Percentiles rank a stretch among this genome's conserved stretches.
Conservation (phyloP, 2,797 vertebrate genomes). For the Paramormyrops hopkinsi region DNA sequence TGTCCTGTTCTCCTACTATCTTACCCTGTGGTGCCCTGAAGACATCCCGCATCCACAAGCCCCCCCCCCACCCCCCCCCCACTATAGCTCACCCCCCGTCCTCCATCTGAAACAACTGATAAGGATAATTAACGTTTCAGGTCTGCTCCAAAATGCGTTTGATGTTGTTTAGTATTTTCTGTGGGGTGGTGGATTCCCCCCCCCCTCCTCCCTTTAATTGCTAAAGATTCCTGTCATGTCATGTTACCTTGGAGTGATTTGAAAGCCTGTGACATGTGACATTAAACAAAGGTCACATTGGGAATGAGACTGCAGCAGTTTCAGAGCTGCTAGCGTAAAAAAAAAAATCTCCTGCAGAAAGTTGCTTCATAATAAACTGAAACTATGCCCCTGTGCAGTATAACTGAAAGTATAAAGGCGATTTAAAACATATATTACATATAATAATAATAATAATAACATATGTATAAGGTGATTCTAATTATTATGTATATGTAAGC, state of each 20-base stretch:
- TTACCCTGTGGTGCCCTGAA: background rate
- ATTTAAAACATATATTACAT: conserved; percentile 5
- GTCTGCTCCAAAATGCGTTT: conserved; percentile 42
- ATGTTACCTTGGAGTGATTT: conserved; percentile 56
- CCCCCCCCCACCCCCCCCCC: background rate
- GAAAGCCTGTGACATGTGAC: conserved; percentile 61
- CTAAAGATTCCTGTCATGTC: conserved; percentile 57
- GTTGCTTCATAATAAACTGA: background rate
- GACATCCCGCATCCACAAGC: background rate
- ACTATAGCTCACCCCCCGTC: conserved; percentile 27
- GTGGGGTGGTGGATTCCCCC: conserved; percentile 33
- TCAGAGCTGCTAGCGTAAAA: conserved; percentile 23
- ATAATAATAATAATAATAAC: too few species aligned
- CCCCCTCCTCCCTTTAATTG: conserved; percentile 26
- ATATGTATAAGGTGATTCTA: background rate
- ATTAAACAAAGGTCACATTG: conserved; percentile 71
- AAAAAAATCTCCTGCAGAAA: background rate
- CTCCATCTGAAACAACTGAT: conserved; percentile 31
- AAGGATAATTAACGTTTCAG: conserved; percentile 41
- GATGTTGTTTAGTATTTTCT: conserved; percentile 42
- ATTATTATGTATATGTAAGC: background rate
- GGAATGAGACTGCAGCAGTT: conserved; percentile 49
- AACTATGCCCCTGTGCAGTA: background rate
- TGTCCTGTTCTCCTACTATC: background rate
- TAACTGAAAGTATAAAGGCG: background rate